Base-by-base conservation (phyloP, 2,797 vertebrate species). In the Rachycentron canadum region DNA sequence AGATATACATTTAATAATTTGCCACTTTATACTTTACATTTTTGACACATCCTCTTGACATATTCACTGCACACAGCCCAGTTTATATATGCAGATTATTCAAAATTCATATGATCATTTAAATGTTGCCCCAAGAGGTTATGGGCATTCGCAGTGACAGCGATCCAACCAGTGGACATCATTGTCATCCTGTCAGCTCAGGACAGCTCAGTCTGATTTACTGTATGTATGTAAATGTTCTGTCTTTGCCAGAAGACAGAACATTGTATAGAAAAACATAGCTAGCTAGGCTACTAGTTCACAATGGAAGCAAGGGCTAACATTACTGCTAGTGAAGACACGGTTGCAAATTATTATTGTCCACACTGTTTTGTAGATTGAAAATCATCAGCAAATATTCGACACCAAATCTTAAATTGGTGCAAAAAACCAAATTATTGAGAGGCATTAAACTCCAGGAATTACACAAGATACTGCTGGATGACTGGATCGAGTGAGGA, bases 21-120 rank as follows among this genome's bases (percentile, higher is more conserved):
- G 17, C 7, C 3, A 45, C 32, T 7, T 19, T 14, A 41, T 23
- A 38, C 26, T 56, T 16, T 43, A 4, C n/a, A 28, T 64, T 17
- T 49, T 64, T 55, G 41, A 61, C 43, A 43, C n/a, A 16, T 17
- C 32, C 21, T 50, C 38, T 41, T 55, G 26, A 45, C 17, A 45
- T 19, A 21, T 12, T 40, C 38, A 12, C 61, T 38, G 53, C 17
- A 69, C 26, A 72, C 43, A 47, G 45, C 16, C 57, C n/a, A 12
- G 11, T 66, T 66, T 70, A 41, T 60, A 36, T 60, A 73, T 26
- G 41, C 72, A 34, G 32, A 65, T 55, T 10, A 69, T 73, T 5
- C 69, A 58, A 69, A 50, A 61, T 26, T 72, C 47, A 78, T 62
- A 9, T 21, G 1, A 64, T 76, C 52, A 69, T 72, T 82, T 59